These are phyloP conservation scores for Chrysaora quinquecirrha DNA, from an alignment of 30 jellyfish, hydroid and myxozoan genomes.

Conservation along the genomic window DNA sequence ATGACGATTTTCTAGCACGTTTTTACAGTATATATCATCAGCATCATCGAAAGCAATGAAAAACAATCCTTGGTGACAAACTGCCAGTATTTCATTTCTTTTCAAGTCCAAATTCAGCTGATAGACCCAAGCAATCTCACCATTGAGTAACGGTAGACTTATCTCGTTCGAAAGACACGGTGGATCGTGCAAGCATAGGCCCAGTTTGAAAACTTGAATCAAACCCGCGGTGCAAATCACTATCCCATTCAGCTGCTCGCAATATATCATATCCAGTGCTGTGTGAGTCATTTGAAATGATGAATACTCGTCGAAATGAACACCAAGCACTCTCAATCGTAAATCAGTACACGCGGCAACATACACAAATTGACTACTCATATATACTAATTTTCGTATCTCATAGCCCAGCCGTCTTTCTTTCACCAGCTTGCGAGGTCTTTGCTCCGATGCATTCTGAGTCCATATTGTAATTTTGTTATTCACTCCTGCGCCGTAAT, in stretches of 20 bases:
- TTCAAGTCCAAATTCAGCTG: conserved; percentile 42
- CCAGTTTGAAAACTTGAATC: conserved; percentile 76
- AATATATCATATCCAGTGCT: conserved; percentile 60
- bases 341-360: conserved; percentile 88
- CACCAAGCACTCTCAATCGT: conserved; percentile 66
- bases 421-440: conserved; percentile 40
- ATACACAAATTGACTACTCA: conserved; percentile 39
- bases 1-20: conserved; percentile 78
- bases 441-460: conserved; percentile 20
- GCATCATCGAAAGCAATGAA: conserved; percentile 43
- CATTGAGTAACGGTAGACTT: conserved; percentile 11
- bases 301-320: conserved; percentile 61
- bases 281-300: conserved; percentile 62
- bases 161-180: conserved; percentile 56
- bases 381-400: conserved; percentile 45
- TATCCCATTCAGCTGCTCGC: conserved; percentile 47
- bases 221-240: conserved; percentile 76
- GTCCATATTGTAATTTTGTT: conserved; percentile 73
- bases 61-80: conserved; percentile 67
- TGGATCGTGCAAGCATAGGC: conserved; percentile 54
- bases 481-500: conserved; percentile 83
- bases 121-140: conserved; percentile 75
- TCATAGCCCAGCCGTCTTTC: conserved; percentile 31
- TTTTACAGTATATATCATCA: conserved; percentile 20
- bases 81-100: conserved; percentile 64